These are phyloP conservation scores for Calidris pygmaea DNA, from an alignment of 2,113 vertebrate genomes.

Conservation along the genomic window DNA sequence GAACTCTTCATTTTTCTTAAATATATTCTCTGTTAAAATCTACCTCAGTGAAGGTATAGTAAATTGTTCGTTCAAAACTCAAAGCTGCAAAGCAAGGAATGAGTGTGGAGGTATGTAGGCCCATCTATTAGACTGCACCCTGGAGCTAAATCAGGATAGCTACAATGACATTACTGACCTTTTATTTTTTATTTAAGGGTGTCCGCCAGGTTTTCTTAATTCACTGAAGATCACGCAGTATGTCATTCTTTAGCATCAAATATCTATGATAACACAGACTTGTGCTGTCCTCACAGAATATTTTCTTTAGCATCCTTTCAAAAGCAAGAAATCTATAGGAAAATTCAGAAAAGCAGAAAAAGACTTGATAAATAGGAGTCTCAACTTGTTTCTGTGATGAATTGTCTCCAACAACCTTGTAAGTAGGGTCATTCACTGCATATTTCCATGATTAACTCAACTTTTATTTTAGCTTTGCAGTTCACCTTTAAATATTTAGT, in stretches of 20 bases:
- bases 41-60: not conserved
- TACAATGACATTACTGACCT: not conserved
- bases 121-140: not conserved
- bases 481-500: constrained; percentile 74
- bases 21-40: not conserved
- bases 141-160: not conserved
- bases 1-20: not conserved
- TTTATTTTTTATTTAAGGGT: not conserved
- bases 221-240: not conserved
- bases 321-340: not conserved
- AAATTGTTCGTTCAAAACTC: not conserved
- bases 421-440: constrained; percentile 54
- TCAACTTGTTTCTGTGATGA: constrained; percentile 41
- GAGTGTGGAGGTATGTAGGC: not conserved
- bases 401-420: constrained; percentile 48
- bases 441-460: constrained; percentile 69
- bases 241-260: not conserved
- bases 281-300: not conserved
- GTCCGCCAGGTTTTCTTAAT: not conserved
- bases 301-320: not conserved
- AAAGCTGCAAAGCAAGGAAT: not conserved
- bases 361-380: constrained; percentile 8
- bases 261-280: not conserved
- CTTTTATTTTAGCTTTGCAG: constrained; percentile 62
- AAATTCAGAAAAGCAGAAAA: constrained; percentile 5